Percentiles rank a stretch among this genome's conserved stretches.
Conservation (phyloP, 2,888 invertebrate species). For the Tethea ocularis region DNA sequence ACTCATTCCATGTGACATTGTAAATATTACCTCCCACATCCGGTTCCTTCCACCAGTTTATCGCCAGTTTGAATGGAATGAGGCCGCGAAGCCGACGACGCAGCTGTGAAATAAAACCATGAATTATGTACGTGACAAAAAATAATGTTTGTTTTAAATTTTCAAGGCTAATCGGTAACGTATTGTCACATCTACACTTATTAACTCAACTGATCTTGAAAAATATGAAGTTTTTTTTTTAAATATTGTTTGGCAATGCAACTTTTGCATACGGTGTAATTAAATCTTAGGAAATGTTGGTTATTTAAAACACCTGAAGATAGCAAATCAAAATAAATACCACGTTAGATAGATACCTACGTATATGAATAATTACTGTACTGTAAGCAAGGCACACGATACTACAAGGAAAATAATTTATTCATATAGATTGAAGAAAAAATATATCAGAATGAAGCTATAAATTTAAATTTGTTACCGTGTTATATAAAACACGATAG, state of each 20-base stretch:
- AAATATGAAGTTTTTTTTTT: background rate
- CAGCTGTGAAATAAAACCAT: conserved; percentile 23
- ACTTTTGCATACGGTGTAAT: background rate
- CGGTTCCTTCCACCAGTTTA: conserved; percentile 61
- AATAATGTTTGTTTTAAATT: conserved; percentile 11
- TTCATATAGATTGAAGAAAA: too few relatives aligned
- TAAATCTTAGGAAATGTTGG: background rate
- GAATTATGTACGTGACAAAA: conserved; percentile 18
- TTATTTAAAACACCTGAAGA: background rate
- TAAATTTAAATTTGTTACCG: background rate
- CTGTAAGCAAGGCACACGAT: too few relatives aligned
- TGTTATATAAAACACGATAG: background rate
- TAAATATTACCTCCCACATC: conserved; percentile 60
- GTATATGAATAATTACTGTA: too few relatives aligned
- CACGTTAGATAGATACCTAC: too few relatives aligned
- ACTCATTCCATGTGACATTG: background rate
- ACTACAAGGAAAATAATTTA: too few relatives aligned
- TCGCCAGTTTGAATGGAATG: conserved; percentile 43
- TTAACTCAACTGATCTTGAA: background rate
- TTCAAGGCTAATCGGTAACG: background rate
- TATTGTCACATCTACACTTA: background rate
- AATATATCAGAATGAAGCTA: too few relatives aligned
- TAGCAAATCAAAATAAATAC: background rate
- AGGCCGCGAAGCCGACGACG: conserved; percentile 36
- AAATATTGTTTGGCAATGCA: background rate